Conservation (phyloP, 2,113 vertebrate species). For the Oreochromis aureus region DNA sequence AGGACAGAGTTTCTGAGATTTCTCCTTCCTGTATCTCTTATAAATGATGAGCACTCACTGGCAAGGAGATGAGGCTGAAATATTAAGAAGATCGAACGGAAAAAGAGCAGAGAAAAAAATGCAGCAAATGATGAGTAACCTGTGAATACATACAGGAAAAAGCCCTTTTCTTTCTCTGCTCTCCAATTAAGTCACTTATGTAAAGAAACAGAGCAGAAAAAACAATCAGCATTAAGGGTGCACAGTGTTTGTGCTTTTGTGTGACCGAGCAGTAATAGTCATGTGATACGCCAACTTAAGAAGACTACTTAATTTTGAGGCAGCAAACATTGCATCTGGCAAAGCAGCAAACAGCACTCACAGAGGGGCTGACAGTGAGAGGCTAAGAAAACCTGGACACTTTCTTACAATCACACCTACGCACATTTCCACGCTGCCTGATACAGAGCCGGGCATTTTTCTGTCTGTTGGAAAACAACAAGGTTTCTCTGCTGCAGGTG, state of each 20-base stretch:
- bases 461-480: background rate
- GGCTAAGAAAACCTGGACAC: background rate
- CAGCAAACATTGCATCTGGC: conserved; percentile 1
- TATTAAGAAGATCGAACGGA: background rate
- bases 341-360: background rate
- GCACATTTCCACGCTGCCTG: background rate
- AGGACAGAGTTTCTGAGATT: background rate
- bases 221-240: background rate
- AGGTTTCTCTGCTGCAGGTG: background rate
- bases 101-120: background rate
- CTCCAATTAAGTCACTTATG: background rate
- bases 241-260: background rate
- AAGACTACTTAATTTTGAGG: background rate
- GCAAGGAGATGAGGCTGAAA: background rate
- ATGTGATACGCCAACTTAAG: background rate
- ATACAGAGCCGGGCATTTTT: background rate
- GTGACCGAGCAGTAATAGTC: background rate
- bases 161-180: background rate
- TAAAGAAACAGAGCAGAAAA: background rate
- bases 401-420: background rate
- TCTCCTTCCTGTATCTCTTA: background rate
- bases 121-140: background rate
- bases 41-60: background rate
- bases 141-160: background rate
- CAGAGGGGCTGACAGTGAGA: background rate